Evolutionary conservation across 1,140 invertebrate species (phyloP).

Genomic region (Temnothorax longispinosus): DNA sequence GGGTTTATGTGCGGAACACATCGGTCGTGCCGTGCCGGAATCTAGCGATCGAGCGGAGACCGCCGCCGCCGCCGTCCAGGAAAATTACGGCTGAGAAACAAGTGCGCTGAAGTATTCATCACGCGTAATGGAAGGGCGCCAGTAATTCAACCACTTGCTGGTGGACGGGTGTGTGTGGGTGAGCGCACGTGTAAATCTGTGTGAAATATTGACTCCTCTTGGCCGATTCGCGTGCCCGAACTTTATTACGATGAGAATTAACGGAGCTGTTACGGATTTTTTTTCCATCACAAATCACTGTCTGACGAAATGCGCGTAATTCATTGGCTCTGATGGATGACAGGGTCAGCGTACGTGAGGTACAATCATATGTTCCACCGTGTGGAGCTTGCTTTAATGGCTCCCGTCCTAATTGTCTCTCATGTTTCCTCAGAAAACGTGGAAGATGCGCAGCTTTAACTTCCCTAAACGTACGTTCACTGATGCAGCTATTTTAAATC

Average conservation of each 20-base stretch:
- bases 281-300: slow-evolving; percentile 45
- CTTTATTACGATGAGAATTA: slow-evolving; percentile 40
- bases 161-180: background rate
- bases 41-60: slow-evolving; percentile 25
- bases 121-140: slow-evolving; percentile 55
- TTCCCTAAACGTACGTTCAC: background rate
- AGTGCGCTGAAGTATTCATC: slow-evolving; percentile 68
- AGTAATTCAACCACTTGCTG: slow-evolving; percentile 59
- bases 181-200: background rate
- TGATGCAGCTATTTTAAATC: background rate
- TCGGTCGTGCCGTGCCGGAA: slow-evolving; percentile 40
- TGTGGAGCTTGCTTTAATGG: background rate
- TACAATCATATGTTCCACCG: slow-evolving; percentile 5
- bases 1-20: slow-evolving; percentile 57
- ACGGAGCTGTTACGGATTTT: background rate
- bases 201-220: slow-evolving; percentile 54
- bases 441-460: background rate
- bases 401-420: slow-evolving; percentile 27
- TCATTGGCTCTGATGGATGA: slow-evolving; percentile 30
- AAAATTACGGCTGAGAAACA: slow-evolving; percentile 66
- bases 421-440: background rate
- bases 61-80: background rate
- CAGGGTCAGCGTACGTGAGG: background rate
- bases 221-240: slow-evolving; percentile 17
- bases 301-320: slow-evolving; percentile 17